These are phyloP conservation scores for Denticeps clupeoides DNA, from an alignment of 2,797 vertebrate genomes.

Conservation along the genomic window DNA sequence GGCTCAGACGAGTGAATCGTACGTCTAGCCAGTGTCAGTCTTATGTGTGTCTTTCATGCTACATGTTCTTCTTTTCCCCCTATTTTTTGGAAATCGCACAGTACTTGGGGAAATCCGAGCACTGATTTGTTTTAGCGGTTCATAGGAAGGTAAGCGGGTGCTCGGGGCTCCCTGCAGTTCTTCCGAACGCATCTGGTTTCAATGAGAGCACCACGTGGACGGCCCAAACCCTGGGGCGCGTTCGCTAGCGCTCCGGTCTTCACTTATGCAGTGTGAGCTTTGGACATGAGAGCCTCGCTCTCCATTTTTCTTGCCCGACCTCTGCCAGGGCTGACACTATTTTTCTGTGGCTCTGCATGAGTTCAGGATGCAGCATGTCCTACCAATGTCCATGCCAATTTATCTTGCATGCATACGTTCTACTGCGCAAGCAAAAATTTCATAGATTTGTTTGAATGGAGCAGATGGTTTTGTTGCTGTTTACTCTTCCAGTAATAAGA, in stretches of 20 bases:
- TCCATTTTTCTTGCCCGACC: constrained; percentile 2
- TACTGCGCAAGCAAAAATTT: not conserved
- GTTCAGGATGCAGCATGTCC: not conserved
- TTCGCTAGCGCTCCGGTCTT: constrained; percentile 11
- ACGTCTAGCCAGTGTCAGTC: too few species aligned
- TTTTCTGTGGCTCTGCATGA: not conserved
- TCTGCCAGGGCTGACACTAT: not conserved
- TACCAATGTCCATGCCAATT: not conserved
- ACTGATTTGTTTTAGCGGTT: too few species aligned
- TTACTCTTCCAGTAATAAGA: too few species aligned
- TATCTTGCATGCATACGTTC: not conserved
- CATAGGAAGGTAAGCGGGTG: not conserved
- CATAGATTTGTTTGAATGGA: too few species aligned
- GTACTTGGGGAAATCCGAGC: too few species aligned
- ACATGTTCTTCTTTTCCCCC: too few species aligned
- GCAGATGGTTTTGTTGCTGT: too few species aligned
- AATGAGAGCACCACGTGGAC: constrained; percentile 5
- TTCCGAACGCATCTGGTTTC: constrained; percentile 14
- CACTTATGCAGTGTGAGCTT: not conserved
- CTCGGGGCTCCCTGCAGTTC: not conserved
- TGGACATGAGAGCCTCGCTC: too few species aligned
- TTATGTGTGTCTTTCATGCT: too few species aligned
- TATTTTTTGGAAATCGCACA: too few species aligned
- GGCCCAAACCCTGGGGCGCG: not conserved
- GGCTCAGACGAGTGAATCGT: too few species aligned